Conservation (phyloP, 2,888 invertebrate species). For the Chymomyza amoena region DNA sequence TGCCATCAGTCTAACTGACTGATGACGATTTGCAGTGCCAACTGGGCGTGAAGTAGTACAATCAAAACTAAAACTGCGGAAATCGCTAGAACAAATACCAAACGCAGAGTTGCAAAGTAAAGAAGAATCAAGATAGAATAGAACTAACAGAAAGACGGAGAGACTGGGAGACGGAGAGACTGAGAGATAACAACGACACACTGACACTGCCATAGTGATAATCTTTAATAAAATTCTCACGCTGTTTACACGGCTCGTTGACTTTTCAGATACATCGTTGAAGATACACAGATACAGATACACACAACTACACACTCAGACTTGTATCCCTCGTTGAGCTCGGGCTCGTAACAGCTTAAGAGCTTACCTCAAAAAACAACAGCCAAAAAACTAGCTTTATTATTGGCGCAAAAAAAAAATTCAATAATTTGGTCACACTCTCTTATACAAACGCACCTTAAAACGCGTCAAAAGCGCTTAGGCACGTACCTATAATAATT, state of each 20-base stretch:
- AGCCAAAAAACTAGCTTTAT: constrained; percentile 3
- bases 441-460: constrained; percentile 9
- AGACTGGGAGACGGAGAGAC: constrained; percentile 38
- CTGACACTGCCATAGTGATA: constrained; percentile 38
- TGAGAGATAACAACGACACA: constrained; percentile 4
- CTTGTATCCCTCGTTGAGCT: background rate
- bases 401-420: constrained; percentile 12
- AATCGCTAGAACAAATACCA: constrained; percentile 57
- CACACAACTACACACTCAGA: background rate
- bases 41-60: constrained; percentile 47
- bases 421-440: background rate
- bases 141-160: constrained; percentile 7
- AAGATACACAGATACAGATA: constrained; percentile 38
- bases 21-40: constrained; percentile 36
- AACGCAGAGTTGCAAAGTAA: constrained; percentile 5
- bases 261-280: constrained; percentile 43
- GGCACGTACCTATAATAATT: constrained; percentile 28
- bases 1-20: background rate
- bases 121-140: constrained; percentile 8
- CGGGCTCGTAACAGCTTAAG: background rate
- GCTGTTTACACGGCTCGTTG: constrained; percentile 75
- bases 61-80: constrained; percentile 64
- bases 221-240: constrained; percentile 71
- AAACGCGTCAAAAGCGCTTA: constrained; percentile 22
- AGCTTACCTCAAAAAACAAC: background rate